Evolutionary conservation across 1,140 invertebrate genomes (phyloP).

Genomic region (Oryctes rhinoceros): DNA sequence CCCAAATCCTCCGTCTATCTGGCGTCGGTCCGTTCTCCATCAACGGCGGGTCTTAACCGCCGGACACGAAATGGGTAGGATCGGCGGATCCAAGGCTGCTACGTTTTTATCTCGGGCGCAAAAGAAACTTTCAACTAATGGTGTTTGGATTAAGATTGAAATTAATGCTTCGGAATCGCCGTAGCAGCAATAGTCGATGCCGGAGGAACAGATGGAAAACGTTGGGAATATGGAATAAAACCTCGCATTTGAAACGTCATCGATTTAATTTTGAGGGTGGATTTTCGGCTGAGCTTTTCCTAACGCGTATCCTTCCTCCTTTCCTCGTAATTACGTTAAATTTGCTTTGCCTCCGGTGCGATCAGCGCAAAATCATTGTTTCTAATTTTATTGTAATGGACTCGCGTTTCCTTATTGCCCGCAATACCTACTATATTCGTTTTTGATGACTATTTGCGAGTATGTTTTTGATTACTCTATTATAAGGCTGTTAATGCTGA

Average conservation of each 20-base stretch:
- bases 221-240: constrained; percentile 23
- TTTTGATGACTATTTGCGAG: background rate
- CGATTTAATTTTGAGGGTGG: constrained; percentile 35
- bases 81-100: background rate
- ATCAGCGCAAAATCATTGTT: background rate
- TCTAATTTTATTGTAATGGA: background rate
- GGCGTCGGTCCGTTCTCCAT: constrained; percentile 21
- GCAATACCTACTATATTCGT: background rate
- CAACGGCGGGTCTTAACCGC: constrained; percentile 28
- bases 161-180: constrained; percentile 30
- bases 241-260: constrained; percentile 33
- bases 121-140: constrained; percentile 37
- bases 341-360: background rate
- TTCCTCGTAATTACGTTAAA: background rate
- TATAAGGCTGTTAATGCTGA: no score
- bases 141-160: constrained; percentile 36
- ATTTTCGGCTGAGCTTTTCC: constrained; percentile 27
- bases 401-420: background rate
- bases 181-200: constrained; percentile 23
- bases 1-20: constrained; percentile 24
- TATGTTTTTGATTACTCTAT: background rate
- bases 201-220: background rate
- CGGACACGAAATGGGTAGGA: constrained; percentile 35
- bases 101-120: constrained; percentile 4
- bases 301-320: background rate